phyloP scores from a whole-genome alignment of 2,888 invertebrate species.

The Ecliptopera silaceata region DNA sequence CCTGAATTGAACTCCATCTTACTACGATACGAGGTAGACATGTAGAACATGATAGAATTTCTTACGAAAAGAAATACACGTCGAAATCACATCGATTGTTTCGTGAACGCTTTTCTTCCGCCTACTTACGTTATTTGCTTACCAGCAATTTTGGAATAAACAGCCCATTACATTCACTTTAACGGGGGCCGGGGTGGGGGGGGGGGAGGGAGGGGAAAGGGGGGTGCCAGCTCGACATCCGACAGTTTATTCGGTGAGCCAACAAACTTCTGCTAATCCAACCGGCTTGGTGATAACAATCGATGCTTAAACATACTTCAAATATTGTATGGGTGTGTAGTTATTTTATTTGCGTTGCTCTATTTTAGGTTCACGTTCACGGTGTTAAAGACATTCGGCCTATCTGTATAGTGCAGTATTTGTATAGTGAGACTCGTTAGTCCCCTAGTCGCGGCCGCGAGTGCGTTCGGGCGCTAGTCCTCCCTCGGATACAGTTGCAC shows the following conservation, averaged over 20 bases:
- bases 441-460: too few relatives aligned
- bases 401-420: too few relatives aligned
- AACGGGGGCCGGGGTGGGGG: neutral
- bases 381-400: neutral
- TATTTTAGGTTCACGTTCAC: neutral
- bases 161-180: constrained; percentile 17
- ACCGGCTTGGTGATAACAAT: constrained; percentile 32
- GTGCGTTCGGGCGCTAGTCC: too few relatives aligned
- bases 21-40: too few relatives aligned
- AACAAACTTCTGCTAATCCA: constrained; percentile 26
- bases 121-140: constrained; percentile 24
- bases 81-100: constrained; percentile 20
- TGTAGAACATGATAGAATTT: neutral
- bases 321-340: constrained; percentile 6
- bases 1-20: neutral
- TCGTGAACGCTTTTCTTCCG: constrained; percentile 11
- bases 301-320: constrained; percentile 13
- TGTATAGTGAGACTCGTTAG: too few relatives aligned
- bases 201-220: neutral
- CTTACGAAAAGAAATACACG: constrained; percentile 6
- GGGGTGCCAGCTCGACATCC: constrained; percentile 18
- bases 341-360: constrained; percentile 3
- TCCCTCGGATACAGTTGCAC: neutral
- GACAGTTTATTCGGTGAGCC: constrained; percentile 23
- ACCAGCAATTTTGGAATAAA: constrained; percentile 23